phyloP scores from a whole-genome alignment of 2,888 invertebrate species.

The Flexamia atlantica region DNA sequence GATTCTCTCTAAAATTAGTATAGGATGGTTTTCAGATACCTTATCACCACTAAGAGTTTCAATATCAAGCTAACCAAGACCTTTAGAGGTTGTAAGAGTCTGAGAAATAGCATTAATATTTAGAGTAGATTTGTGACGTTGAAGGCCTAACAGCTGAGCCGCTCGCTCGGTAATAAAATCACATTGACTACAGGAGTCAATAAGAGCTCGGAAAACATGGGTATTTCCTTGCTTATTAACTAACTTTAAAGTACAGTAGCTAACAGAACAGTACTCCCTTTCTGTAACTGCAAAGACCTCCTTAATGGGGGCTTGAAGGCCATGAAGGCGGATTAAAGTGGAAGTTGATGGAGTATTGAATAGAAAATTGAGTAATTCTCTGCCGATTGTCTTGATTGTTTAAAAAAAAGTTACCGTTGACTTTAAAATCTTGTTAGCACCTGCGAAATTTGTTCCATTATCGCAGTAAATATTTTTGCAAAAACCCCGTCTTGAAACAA shows the following conservation, averaged over 20 bases:
- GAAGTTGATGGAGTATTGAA: no score
- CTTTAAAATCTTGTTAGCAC: no score
- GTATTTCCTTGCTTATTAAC: not conserved
- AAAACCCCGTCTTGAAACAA: no score
- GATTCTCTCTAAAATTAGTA: not conserved
- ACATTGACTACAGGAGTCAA: slow-evolving; percentile 3
- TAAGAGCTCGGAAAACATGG: slow-evolving; percentile 15
- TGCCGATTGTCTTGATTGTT: no score
- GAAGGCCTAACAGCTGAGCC: not conserved
- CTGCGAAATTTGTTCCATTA: no score
- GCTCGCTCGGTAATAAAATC: slow-evolving; percentile 20
- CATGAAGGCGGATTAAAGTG: no score
- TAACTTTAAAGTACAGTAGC: not conserved
- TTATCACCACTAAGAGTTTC: not conserved
- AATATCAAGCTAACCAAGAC: not conserved
- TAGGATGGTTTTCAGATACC: not conserved
- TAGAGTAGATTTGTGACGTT: not conserved
- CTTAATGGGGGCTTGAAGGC: no score
- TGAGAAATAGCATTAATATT: not conserved
- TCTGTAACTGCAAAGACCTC: not conserved
- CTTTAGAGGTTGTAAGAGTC: not conserved
- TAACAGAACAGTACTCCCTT: not conserved
- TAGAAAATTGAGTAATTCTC: no score
- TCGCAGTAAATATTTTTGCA: no score
- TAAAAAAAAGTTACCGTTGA: no score